phyloP scores from a whole-genome alignment of 2,888 invertebrate species.

The Ennomos quercinarius region DNA sequence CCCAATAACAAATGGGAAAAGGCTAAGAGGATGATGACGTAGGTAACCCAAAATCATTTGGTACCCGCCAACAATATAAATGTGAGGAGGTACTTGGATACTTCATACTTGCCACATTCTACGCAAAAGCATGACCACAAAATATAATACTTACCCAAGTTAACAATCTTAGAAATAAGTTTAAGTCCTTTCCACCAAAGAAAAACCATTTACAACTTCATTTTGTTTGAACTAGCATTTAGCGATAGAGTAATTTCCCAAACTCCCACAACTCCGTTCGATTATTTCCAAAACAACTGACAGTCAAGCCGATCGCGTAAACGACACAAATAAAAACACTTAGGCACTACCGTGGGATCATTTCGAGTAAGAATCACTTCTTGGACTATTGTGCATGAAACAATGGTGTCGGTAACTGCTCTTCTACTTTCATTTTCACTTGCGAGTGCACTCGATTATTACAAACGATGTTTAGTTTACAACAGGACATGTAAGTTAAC shows the following conservation, averaged over 20 bases:
- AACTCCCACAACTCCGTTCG: not conserved
- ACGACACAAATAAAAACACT: conserved; percentile 41
- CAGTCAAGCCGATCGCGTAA: conserved; percentile 27
- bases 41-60: too few species aligned
- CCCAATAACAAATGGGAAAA: too few species aligned
- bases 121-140: too few species aligned
- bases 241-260: not conserved
- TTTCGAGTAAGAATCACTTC: conserved; percentile 16
- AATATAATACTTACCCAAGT: too few species aligned
- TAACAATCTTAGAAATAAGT: too few species aligned
- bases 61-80: too few species aligned
- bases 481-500: conserved; percentile 58
- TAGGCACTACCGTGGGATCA: conserved; percentile 49
- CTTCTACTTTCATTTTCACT: conserved; percentile 51
- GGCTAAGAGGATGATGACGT: too few species aligned
- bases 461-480: conserved; percentile 55
- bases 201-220: too few species aligned
- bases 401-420: conserved; percentile 52
- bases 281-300: conserved; percentile 47
- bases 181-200: too few species aligned
- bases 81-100: too few species aligned
- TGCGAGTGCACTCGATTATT: conserved; percentile 43
- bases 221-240: too few species aligned
- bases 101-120: too few species aligned
- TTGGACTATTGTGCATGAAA: conserved; percentile 39